Evolutionary conservation across 2,888 invertebrate species (phyloP).

Genomic region (Pseudococcus longispinus): DNA sequence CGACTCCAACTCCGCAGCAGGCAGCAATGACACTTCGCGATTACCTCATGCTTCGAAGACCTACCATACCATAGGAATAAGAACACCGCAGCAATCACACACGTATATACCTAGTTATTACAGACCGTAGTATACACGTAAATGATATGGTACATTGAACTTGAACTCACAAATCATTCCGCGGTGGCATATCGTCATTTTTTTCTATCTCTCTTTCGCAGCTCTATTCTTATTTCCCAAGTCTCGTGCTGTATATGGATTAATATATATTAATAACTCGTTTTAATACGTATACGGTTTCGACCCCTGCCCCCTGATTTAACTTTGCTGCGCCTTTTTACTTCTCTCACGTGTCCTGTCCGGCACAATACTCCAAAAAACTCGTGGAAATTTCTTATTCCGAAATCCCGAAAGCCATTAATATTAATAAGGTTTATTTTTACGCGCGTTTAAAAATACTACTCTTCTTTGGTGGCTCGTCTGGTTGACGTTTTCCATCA

Average conservation of each 20-base stretch:
- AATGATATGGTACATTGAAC: conserved; percentile 7
- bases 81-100: background rate
- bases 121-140: background rate
- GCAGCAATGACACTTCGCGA: background rate
- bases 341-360: background rate
- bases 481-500: conserved; percentile 9
- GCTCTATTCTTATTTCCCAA: background rate
- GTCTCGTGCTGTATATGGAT: background rate
- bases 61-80: too few relatives aligned
- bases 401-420: background rate
- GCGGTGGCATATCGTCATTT: background rate
- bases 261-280: background rate
- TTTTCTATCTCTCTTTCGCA: background rate
- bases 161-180: conserved; percentile 8
- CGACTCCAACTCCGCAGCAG: background rate
- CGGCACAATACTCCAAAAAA: background rate
- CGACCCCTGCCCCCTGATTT: background rate
- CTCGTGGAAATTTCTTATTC: background rate
- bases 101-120: background rate
- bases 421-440: conserved; percentile 22
- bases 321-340: too few relatives aligned
- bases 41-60: background rate
- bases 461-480: conserved; percentile 14
- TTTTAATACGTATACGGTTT: background rate
- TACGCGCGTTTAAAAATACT: conserved; percentile 4